phyloP scores from a whole-genome alignment of 2,113 vertebrate species.

The Callospermophilus lateralis region DNA sequence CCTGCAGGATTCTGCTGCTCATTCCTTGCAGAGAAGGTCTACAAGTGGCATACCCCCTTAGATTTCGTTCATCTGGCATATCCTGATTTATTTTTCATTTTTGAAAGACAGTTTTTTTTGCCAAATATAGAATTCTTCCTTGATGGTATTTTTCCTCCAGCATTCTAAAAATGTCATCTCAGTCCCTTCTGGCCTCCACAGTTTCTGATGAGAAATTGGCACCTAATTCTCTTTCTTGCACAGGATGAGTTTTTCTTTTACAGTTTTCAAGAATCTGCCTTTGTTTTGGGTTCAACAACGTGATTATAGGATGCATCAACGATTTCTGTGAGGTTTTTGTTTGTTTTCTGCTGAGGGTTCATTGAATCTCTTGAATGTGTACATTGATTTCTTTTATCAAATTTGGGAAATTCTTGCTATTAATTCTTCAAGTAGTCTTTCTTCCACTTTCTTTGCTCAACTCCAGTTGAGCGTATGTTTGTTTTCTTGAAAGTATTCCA shows the following conservation, averaged over 20 bases:
- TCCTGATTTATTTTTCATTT: not conserved
- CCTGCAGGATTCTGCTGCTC: not conserved
- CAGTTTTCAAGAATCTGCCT: not conserved
- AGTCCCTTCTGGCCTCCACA: not conserved
- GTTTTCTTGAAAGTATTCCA: not conserved
- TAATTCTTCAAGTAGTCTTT: not conserved
- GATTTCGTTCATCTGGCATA: not conserved
- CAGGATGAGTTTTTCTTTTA: not conserved
- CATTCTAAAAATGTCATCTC: not conserved
- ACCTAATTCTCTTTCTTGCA: not conserved
- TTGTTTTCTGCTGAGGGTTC: not conserved
- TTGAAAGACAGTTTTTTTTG: not conserved
- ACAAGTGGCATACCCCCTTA: not conserved
- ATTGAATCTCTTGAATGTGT: too few relatives aligned
- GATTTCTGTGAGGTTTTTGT: not conserved
- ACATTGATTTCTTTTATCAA: not conserved
- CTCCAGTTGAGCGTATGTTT: not conserved
- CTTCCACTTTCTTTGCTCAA: not conserved
- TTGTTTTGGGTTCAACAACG: not conserved
- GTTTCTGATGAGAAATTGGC: not conserved
- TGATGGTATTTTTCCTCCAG: not conserved
- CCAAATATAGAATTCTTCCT: not conserved
- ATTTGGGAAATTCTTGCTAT: not conserved
- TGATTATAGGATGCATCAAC: not conserved
- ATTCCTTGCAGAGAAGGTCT: not conserved